Percentiles rank a stretch among this genome's conserved stretches.
These are phyloP conservation scores for Phoenicopterus ruber DNA, from an alignment of 2,113 vertebrate genomes.

Conservation along the genomic window DNA sequence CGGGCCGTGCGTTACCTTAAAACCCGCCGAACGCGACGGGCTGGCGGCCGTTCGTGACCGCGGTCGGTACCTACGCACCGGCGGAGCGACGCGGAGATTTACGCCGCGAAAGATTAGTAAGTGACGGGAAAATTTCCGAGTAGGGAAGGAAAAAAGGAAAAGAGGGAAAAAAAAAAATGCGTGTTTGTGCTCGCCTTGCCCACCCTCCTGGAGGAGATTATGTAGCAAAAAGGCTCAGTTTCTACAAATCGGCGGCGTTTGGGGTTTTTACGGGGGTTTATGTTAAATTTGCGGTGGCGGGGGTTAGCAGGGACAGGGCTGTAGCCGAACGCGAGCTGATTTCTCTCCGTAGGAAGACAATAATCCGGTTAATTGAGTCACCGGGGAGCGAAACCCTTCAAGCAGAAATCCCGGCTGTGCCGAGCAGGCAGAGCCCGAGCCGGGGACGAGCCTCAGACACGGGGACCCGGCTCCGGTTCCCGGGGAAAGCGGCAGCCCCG, in stretches of 20 bases:
- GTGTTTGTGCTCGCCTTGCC: not conserved
- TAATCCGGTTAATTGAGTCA: constrained; percentile 98
- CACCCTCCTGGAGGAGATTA: not conserved
- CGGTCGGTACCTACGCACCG: not conserved
- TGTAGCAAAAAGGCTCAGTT: not conserved
- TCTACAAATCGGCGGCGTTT: not conserved
- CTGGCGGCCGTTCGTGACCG: not conserved
- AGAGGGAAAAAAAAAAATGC: not conserved
- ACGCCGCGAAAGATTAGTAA: not conserved
- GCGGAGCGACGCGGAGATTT: not conserved
- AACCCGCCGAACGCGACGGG: not conserved
- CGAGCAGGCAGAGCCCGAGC: not conserved
- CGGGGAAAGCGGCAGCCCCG: not conserved
- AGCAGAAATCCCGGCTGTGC: constrained; percentile 70
- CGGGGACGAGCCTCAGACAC: not conserved
- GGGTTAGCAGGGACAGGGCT: constrained; percentile 34
- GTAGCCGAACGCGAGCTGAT: constrained; percentile 76
- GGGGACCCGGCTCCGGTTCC: not conserved
- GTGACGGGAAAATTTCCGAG: not conserved
- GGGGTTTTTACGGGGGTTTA: not conserved
- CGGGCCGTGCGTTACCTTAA: not conserved
- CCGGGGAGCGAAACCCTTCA: constrained; percentile 85
- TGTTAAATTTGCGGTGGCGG: constrained; percentile 55
- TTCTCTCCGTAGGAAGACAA: constrained; percentile 87
- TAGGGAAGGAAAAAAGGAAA: not conserved